Base-by-base conservation (phyloP, 1,140 invertebrate species). In the Diorhabda sublineata region DNA sequence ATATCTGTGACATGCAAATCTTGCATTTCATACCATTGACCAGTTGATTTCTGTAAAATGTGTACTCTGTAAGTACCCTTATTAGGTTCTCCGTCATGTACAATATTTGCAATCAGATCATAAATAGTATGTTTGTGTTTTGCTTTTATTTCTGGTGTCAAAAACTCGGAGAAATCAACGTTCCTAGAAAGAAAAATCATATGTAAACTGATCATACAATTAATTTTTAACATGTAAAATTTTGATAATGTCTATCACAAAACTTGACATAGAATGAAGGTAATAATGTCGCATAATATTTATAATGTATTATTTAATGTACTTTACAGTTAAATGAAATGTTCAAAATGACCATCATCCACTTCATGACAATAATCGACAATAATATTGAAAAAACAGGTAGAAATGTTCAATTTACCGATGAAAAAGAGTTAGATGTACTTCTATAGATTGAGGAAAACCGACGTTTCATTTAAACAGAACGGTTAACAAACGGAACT, bases 1-100 rank as follows among this genome's bases (percentile, higher is more conserved):
- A 99, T 98, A 81, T 97, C 96, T 3, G 92, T 97, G 0, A 99
- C 97, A 80, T 99, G 98, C 45, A 99, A 86, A 88, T 99, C 98
- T 85, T 99, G 98, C 87, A 99, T 89, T 84, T 99, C 98, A 80
- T 97, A 91, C 90, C 90, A 92, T 77, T 92, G 89, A 2, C 89
- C 89, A 57, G 89, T 90, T 65, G 95, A 94, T 85, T 96, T 95
- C 78, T 99, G 98, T 56, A 99, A 84, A 60, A 99, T 91, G 81
- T 99, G 97, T 8, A 95, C 94, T 71, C 97, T 88, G 82, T 99
- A 99, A 0, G 94, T 98, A 9, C 95, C 95, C 78, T 94, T 90
- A 61, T 90, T 90, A 8, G 97, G 96, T 75, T 97, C 93, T 5
- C 98, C 98, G 79, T 99, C 98, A 79, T 99, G 98, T 5, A 99